These are phyloP conservation scores for Brachirus orientalis DNA, from an alignment of 2,113 vertebrate species.

Conservation along the genomic window DNA sequence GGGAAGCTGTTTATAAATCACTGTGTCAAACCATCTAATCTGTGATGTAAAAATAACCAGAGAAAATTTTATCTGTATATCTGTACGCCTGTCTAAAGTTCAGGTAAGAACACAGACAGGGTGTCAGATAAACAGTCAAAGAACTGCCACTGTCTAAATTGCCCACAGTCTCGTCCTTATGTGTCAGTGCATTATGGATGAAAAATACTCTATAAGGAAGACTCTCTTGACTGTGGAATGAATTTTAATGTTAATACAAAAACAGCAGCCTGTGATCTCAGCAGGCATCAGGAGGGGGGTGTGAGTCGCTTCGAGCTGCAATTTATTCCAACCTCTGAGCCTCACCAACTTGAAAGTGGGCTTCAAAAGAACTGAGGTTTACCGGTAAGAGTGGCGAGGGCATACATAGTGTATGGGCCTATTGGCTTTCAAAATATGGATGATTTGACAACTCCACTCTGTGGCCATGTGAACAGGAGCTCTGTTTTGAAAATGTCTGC, in stretches of 20 bases:
- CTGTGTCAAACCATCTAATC: conserved; percentile 60
- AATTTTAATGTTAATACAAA: conserved; percentile 82
- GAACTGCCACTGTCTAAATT: conserved; percentile 51
- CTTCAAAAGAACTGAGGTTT: conserved; percentile 78
- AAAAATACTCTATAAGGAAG: conserved; percentile 73
- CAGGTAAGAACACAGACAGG: conserved; percentile 54
- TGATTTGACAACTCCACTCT: conserved; percentile 33
- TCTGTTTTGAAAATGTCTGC: conserved; percentile 48
- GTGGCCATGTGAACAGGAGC: conserved; percentile 44
- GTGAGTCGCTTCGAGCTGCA: conserved; percentile 75
- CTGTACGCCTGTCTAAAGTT: conserved; percentile 50
- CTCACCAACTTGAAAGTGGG: conserved; percentile 78
- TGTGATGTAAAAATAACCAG: conserved; percentile 48
- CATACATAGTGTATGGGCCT: conserved; percentile 24
- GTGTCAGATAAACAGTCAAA: conserved; percentile 56
- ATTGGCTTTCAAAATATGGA: conserved; percentile 41
- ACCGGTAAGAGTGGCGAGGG: conserved; percentile 59
- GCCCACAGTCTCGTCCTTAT: conserved; percentile 53
- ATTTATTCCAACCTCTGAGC: conserved; percentile 78
- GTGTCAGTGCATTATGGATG: conserved; percentile 68
- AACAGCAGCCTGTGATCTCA: conserved; percentile 81
- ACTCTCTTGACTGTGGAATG: conserved; percentile 63
- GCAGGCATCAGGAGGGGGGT: conserved; percentile 72
- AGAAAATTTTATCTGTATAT: conserved; percentile 39
- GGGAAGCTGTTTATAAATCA: conserved; percentile 60